Conservation (phyloP, 2,888 invertebrate species). For the Phaedon cochleariae region DNA sequence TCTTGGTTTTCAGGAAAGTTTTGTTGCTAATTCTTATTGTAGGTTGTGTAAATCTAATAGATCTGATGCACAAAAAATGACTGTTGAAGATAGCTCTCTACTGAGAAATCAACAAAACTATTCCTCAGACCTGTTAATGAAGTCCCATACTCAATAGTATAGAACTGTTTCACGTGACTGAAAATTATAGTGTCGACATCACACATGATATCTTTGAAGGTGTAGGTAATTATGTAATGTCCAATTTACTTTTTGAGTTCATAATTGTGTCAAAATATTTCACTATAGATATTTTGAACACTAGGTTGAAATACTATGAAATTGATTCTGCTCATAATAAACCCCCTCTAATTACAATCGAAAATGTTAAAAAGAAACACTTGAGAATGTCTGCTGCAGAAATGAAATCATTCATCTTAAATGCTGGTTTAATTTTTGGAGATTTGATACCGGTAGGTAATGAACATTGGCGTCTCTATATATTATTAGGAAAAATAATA, state of each 20-base stretch:
- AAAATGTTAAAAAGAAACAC: too few species aligned
- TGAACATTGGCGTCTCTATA: conserved; percentile 18
- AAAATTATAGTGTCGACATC: conserved; percentile 39
- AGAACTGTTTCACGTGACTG: conserved; percentile 34
- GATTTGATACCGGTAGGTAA: conserved; percentile 17
- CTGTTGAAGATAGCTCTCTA: too few species aligned
- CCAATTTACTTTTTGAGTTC: conserved; percentile 25
- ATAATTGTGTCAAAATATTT: conserved; percentile 28
- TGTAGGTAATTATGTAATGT: conserved; percentile 27
- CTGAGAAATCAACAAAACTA: neutral
- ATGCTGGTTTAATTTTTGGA: conserved; percentile 32
- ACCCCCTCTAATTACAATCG: conserved; percentile 17
- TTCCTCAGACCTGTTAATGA: neutral
- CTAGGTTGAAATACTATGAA: conserved; percentile 20
- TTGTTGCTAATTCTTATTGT: too few species aligned
- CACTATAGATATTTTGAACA: conserved; percentile 28
- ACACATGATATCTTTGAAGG: conserved; percentile 43
- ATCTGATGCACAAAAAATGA: too few species aligned
- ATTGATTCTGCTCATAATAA: too few species aligned
- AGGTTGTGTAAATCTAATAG: too few species aligned
- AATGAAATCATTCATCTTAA: conserved; percentile 22
- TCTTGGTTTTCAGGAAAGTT: too few species aligned
- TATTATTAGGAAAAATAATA: conserved; percentile 16
- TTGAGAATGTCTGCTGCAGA: conserved; percentile 8
- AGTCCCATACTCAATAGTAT: conserved; percentile 30